Evolutionary conservation across 1,140 invertebrate species (phyloP).

Genomic region (Melitaea cinxia): DNA sequence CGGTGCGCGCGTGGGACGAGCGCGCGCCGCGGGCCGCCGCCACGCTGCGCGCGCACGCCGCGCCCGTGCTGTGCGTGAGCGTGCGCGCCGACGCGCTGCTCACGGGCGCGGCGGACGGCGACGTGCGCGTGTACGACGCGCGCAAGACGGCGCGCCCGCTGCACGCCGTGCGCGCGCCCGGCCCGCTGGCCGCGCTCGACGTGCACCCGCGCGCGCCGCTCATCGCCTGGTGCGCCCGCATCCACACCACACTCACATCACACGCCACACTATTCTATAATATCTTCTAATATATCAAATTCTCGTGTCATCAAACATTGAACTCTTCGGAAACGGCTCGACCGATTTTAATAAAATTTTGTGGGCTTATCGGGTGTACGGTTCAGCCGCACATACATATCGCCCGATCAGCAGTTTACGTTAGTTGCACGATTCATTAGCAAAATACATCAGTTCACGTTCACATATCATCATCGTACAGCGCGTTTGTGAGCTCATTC

Average conservation of each 20-base stretch:
- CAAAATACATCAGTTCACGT: no score
- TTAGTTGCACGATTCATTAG: no score
- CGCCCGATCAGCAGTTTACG: no score
- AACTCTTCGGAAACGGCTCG: no score
- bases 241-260: not conserved
- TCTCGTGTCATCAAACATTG: no score
- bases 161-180: conserved; percentile 84
- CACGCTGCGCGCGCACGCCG: conserved; percentile 42
- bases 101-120: conserved; percentile 84
- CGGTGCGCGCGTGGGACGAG: conserved; percentile 79
- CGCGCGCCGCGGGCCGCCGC: conserved; percentile 38
- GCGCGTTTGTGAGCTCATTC: no score
- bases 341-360: no score
- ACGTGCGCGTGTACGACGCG: conserved; percentile 91
- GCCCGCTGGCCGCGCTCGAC: conserved; percentile 90
- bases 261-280: no score
- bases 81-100: conserved; percentile 51
- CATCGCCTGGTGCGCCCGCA: conserved; percentile 88
- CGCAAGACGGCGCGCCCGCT: conserved; percentile 85
- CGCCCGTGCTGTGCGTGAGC: conserved; percentile 61
- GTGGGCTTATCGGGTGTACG: no score
- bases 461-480: no score
- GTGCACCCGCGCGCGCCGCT: conserved; percentile 90
- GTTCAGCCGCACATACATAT: no score
- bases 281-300: no score